A percentile compares a stretch with the other conserved stretches of the same genome.
Evolutionary conservation across 2,113 vertebrate genomes (phyloP).

Genomic region (Casuarius casuarius): DNA sequence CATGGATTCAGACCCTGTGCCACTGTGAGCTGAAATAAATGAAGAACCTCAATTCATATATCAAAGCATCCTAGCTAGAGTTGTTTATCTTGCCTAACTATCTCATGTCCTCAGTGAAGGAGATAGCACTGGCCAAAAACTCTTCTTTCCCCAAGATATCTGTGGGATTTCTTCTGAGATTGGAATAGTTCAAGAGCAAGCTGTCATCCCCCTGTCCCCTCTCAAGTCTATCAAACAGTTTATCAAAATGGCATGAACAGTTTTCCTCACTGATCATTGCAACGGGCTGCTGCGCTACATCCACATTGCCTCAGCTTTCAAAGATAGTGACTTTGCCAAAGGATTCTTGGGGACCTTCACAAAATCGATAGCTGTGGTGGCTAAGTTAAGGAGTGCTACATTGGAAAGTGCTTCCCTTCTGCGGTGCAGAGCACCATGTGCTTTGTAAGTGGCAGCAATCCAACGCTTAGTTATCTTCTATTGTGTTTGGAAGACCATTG

Average conservation of each 20-base stretch:
- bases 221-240: neutral
- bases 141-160: neutral
- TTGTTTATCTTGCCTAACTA: no score
- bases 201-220: neutral
- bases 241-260: neutral
- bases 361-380: neutral
- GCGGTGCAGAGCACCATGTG: neutral
- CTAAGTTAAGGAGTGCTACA: neutral
- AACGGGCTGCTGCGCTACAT: neutral
- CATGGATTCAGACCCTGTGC: neutral
- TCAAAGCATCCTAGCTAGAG: neutral
- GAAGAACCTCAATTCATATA: neutral
- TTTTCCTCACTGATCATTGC: neutral
- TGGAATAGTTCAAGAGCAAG: neutral
- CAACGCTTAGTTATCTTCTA: constrained; percentile 64
- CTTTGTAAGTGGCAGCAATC: constrained; percentile 37
- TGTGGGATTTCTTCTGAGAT: neutral
- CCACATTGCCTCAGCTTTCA: neutral
- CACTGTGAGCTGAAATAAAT: neutral
- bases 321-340: neutral
- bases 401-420: neutral
- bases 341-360: neutral
- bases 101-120: neutral
- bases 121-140: neutral
- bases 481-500: constrained; percentile 68